A percentile compares a stretch with the other conserved stretches of the same genome.
Conservation (phyloP, 1,140 invertebrate genomes). For the Phenacoccus solenopsis region DNA sequence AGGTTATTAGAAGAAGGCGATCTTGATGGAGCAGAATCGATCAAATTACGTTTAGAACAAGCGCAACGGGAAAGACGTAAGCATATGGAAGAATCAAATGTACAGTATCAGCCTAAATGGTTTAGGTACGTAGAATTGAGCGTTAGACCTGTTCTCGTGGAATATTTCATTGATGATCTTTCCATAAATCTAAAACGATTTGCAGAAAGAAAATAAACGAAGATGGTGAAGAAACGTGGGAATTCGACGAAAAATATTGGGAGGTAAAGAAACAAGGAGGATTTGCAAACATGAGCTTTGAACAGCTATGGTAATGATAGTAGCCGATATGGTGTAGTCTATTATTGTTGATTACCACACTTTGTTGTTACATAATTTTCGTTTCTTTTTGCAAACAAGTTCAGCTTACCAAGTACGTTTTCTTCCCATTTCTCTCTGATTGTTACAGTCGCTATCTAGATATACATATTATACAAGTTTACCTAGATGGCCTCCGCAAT, state of each 20-base stretch:
- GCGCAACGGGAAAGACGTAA: constrained; percentile 52
- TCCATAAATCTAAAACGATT: not conserved
- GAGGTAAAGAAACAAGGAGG: constrained; percentile 41
- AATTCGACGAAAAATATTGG: constrained; percentile 48
- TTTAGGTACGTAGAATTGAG: constrained; percentile 40
- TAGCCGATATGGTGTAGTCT: too few species aligned
- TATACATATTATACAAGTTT: too few species aligned
- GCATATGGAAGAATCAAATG: constrained; percentile 41
- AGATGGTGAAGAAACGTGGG: constrained; percentile 44
- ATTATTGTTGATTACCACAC: too few species aligned
- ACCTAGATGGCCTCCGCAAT: too few species aligned
- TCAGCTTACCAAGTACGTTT: too few species aligned
- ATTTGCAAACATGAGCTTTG: constrained; percentile 41
- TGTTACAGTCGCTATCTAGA: too few species aligned
- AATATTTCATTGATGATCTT: not conserved
- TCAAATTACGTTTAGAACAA: constrained; percentile 55
- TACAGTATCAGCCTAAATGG: constrained; percentile 33
- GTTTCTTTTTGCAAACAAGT: too few species aligned
- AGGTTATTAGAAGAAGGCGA: constrained; percentile 60
- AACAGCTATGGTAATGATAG: constrained; percentile 42
- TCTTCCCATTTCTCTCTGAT: too few species aligned
- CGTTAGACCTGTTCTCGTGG: not conserved
- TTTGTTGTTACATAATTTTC: too few species aligned
- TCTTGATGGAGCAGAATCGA: constrained; percentile 51
- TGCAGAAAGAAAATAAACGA: constrained; percentile 10